Percentiles rank a stretch among this genome's conserved stretches.
These are phyloP conservation scores for Sinocyclocheilus maitianheensis DNA, from an alignment of 2,113 vertebrate genomes.

Conservation along the genomic window DNA sequence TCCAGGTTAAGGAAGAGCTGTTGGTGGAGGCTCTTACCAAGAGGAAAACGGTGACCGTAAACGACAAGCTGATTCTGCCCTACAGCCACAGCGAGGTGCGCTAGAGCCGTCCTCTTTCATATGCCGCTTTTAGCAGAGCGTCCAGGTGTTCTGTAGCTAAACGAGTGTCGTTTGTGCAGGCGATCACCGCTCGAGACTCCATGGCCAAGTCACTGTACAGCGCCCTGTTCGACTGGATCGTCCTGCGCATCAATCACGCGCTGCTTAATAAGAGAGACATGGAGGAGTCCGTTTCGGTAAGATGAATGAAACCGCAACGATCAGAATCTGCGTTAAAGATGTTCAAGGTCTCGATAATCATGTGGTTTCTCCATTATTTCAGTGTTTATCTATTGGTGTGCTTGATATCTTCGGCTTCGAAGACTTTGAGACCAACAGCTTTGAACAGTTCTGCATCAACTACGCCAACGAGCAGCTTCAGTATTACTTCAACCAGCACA, in stretches of 20 bases:
- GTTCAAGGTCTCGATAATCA: neutral
- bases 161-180: conserved; percentile 70
- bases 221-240: conserved; percentile 98
- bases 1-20: conserved; percentile 92
- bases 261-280: conserved; percentile 98
- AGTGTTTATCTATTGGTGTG: conserved; percentile 96
- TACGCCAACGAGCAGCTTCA: conserved; percentile 99
- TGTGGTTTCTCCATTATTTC: neutral
- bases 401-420: conserved; percentile 98
- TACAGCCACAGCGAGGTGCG: conserved; percentile 94
- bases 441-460: conserved; percentile 98
- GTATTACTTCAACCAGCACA: conserved; percentile 98
- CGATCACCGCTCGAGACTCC: conserved; percentile 93
- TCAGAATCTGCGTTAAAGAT: neutral
- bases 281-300: conserved; percentile 74
- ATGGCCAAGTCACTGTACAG: conserved; percentile 99
- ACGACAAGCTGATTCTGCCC: conserved; percentile 95
- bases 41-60: conserved; percentile 95
- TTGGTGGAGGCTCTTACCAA: conserved; percentile 95
- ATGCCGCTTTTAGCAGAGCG: neutral
- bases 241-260: conserved; percentile 95
- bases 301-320: neutral
- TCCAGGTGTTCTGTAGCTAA: neutral
- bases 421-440: conserved; percentile 95
- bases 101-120: conserved; percentile 1